Evolutionary conservation across 2,113 vertebrate genomes (phyloP).

Genomic region (Brachypteracias leptosomus): DNA sequence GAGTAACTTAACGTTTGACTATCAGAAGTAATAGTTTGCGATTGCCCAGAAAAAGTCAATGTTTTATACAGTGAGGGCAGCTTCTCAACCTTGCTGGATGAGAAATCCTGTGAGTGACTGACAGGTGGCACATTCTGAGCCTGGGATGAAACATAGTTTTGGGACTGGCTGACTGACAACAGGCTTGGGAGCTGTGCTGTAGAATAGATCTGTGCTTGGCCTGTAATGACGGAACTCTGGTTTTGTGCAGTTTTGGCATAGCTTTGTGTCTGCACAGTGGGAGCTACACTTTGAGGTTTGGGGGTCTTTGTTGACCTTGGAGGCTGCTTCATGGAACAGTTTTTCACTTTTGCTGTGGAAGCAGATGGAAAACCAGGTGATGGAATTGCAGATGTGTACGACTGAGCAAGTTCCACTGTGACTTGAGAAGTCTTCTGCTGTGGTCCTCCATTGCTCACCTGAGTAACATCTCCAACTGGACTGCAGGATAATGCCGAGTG

Average conservation of each 20-base stretch:
- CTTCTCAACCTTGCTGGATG: conserved; percentile 85
- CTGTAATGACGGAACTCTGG: conserved; percentile 89
- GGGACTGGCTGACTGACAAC: conserved; percentile 87
- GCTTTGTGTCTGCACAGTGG: conserved; percentile 83
- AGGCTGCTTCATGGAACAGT: conserved; percentile 83
- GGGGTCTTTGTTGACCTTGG: conserved; percentile 78
- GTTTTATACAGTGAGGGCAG: conserved; percentile 90
- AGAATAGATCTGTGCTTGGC: conserved; percentile 90
- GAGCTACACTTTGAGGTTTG: conserved; percentile 83
- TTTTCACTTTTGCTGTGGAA: conserved; percentile 83
- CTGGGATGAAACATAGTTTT: conserved; percentile 84
- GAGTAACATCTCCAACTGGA: conserved; percentile 83
- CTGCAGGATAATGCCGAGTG: conserved; percentile 87
- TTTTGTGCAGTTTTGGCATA: conserved; percentile 89
- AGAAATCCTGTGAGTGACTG: conserved; percentile 87
- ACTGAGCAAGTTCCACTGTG: conserved; percentile 83
- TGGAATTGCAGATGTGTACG: conserved; percentile 80
- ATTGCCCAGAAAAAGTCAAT: conserved; percentile 86
- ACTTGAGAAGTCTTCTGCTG: conserved; percentile 86
- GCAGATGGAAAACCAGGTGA: conserved; percentile 83
- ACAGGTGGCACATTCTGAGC: conserved; percentile 82
- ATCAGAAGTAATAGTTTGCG: conserved; percentile 82
- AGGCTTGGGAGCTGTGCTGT: conserved; percentile 88
- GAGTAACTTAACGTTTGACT: conserved; percentile 88
- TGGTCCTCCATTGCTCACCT: conserved; percentile 83